phyloP scores from a whole-genome alignment of 2,797 vertebrate genomes.

The Carcharodon carcharias region DNA sequence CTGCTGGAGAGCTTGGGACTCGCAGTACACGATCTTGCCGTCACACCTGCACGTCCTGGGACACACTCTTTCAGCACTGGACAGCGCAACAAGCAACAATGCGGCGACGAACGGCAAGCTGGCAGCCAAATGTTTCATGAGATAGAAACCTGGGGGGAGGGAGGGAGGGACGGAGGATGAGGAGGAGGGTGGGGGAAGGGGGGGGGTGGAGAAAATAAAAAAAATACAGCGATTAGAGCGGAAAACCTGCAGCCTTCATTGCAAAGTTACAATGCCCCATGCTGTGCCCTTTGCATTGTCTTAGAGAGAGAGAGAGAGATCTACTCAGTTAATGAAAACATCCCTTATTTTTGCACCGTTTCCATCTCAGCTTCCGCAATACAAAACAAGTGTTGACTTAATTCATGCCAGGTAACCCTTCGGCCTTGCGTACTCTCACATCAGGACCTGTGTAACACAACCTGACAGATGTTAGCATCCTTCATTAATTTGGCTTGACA shows the following conservation, averaged over 20 bases:
- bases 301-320: too few species aligned
- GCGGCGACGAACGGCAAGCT: slow-evolving; percentile 51
- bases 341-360: background rate
- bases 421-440: too few species aligned
- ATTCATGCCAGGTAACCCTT: background rate
- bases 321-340: background rate
- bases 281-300: background rate
- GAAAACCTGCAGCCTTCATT: background rate
- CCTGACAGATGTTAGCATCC: background rate
- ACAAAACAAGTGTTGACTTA: background rate
- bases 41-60: slow-evolving; percentile 90
- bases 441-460: background rate
- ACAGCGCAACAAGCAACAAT: slow-evolving; percentile 63
- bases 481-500: background rate
- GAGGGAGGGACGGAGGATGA: background rate
- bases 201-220: background rate
- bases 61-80: slow-evolving; percentile 80
- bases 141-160: background rate
- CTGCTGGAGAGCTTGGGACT: slow-evolving; percentile 87
- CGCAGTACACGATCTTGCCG: slow-evolving; percentile 96
- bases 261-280: background rate
- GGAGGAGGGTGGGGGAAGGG: background rate
- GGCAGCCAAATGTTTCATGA: background rate
- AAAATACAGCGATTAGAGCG: background rate
- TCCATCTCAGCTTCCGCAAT: background rate